phyloP scores from a whole-genome alignment of 2,888 invertebrate species.

The Erebia aethiops region DNA sequence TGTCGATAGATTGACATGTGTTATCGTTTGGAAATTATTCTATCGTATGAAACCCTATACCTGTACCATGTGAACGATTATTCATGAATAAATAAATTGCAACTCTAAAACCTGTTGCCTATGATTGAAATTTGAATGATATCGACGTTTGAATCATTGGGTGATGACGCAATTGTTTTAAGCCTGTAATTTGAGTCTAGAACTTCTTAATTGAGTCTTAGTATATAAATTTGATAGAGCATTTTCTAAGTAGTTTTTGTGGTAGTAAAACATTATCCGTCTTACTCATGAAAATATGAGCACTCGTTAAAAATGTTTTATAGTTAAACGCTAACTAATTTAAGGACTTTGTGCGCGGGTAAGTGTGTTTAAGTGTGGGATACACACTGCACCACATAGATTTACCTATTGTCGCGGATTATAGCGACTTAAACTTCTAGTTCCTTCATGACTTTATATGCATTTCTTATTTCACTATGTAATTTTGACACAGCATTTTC shows the following conservation, averaged over 20 bases:
- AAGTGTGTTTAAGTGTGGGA: too few relatives aligned
- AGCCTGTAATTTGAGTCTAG: constrained; percentile 40
- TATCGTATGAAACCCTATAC: not conserved
- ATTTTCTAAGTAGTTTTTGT: not conserved
- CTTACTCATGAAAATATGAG: too few relatives aligned
- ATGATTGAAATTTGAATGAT: constrained; percentile 19
- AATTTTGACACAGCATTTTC: too few relatives aligned
- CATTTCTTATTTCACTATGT: too few relatives aligned
- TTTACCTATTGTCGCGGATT: too few relatives aligned
- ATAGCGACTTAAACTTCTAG: too few relatives aligned
- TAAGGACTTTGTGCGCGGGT: too few relatives aligned
- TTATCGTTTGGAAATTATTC: constrained; percentile 6
- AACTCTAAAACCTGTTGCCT: constrained; percentile 12
- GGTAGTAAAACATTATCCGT: not conserved
- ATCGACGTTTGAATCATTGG: constrained; percentile 29
- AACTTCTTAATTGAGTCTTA: constrained; percentile 27
- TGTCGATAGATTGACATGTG: not conserved
- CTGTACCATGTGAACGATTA: constrained; percentile 1
- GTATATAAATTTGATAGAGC: constrained; percentile 5
- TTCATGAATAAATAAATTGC: constrained; percentile 13
- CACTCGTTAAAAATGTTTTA: too few relatives aligned
- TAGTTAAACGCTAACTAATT: too few relatives aligned
- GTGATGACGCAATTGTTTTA: constrained; percentile 42
- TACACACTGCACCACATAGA: too few relatives aligned
- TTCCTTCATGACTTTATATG: too few relatives aligned